phyloP scores from a whole-genome alignment of 2,888 invertebrate genomes.

The Aphodius sticticus region DNA sequence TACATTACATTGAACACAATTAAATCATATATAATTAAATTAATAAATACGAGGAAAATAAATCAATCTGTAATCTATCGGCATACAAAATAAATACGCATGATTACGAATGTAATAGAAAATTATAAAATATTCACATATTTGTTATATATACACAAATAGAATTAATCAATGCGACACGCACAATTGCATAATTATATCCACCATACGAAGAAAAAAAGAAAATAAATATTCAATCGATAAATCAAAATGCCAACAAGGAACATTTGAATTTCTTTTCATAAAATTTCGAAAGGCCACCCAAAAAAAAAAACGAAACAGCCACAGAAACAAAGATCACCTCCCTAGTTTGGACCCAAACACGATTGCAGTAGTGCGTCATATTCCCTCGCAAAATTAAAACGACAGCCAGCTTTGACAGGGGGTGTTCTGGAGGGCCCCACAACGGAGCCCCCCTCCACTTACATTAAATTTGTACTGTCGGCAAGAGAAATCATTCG shows the following conservation, averaged over 20 bases:
- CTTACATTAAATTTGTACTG: conserved; percentile 50
- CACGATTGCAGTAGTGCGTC: conserved; percentile 14
- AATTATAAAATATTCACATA: conserved; percentile 10
- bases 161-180: conserved; percentile 10
- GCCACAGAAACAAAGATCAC: background rate
- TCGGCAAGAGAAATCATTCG: conserved; percentile 53
- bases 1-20: conserved; percentile 39
- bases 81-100: conserved; percentile 20
- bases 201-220: conserved; percentile 9
- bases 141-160: conserved; percentile 16
- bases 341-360: conserved; percentile 40
- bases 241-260: background rate
- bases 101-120: conserved; percentile 16
- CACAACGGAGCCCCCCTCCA: conserved; percentile 9
- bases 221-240: background rate
- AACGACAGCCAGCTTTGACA: conserved; percentile 30
- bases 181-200: conserved; percentile 13
- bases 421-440: conserved; percentile 11
- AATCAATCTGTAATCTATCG: conserved; percentile 15
- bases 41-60: conserved; percentile 13
- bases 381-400: conserved; percentile 15
- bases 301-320: background rate
- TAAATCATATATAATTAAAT: conserved; percentile 13
- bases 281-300: background rate
- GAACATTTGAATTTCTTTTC: conserved; percentile 10